phyloP scores from a whole-genome alignment of 2,888 invertebrate genomes.

The Perizoma flavofasciatum region DNA sequence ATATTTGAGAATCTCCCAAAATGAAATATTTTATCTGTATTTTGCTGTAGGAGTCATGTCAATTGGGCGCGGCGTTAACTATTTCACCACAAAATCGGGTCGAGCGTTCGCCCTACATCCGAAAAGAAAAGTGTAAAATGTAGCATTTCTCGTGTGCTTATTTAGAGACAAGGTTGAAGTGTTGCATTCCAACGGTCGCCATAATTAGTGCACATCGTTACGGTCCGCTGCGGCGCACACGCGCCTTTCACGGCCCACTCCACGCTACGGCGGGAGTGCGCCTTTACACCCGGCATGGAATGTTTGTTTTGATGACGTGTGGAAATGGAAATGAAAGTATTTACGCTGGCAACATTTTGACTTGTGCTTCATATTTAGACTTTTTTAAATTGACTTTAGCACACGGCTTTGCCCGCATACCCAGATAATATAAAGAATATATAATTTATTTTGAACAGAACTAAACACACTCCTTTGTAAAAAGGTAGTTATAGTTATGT shows the following conservation, averaged over 20 bases:
- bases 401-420: no score
- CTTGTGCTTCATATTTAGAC: no score
- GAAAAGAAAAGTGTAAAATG: conserved; percentile 10
- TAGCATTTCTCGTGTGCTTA: conserved; percentile 12
- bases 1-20: no score
- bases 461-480: no score
- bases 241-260: conserved; percentile 10
- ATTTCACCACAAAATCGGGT: conserved; percentile 3
- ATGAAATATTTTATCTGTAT: no score
- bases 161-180: conserved; percentile 27
- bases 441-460: no score
- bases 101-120: conserved; percentile 12
- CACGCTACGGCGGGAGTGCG: conserved; percentile 3
- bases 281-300: conserved; percentile 12
- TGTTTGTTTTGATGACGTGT: neutral
- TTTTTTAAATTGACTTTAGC: no score
- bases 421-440: no score
- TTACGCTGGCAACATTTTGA: no score
- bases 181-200: conserved; percentile 20
- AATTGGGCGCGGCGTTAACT: neutral
- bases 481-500: no score
- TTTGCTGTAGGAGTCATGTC: no score
- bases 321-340: neutral
- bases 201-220: conserved; percentile 36
- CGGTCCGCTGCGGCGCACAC: conserved; percentile 5